Evolutionary conservation across 64 coral and sea anemone species (phyloP), one percentile per base, ranked within the genome.

Genomic region (Porites australiensis): DNA sequence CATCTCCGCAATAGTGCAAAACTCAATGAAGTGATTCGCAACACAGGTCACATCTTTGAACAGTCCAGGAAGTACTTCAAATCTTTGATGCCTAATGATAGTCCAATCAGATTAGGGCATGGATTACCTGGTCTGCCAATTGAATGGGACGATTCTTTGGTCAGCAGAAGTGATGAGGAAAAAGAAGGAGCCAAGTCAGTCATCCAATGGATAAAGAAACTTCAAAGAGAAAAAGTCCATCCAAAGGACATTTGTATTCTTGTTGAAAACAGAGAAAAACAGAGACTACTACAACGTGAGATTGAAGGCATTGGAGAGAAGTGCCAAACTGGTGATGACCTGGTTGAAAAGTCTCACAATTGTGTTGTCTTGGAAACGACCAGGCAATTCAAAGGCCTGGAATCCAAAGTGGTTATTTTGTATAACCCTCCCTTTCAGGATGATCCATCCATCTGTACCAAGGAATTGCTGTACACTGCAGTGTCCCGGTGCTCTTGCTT

Each of bases 361-460:
- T 8, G 9, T 16, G 54, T 23, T n/a, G 43, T 57, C 3, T 49
- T 82, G 54, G 79, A 82, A 37, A 82, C 54, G 0, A 62, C 22
- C 19, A 21, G 55, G 53, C 1, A 18, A 13, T 60, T 82, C 18
- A 82, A 82, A 58, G 79, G 79, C 18, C 18, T 82, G 49, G 79
- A 82, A 61, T 82, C 79, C n/a, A 82, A 82, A 27, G 79, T 82
- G 20, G 15, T 82, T 4, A 82, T 82, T n/a, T 53, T 82, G 55
- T 82, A 60, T 82, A 61, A 82, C 54, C 79, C 79, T 27, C 53
- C 53, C 12, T 59, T 13, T 2, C 3, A 44, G 6, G 44, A 19
- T n/a, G n/a, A 14, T 9, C 20, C 20, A 23, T 15, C 19, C 3
- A 18, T 0, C 7, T 49, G 53, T 2, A 10, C 27, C 54, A 82